Evolutionary conservation across 2,888 invertebrate genomes (phyloP), one percentile per base, ranked within the genome.

Genomic region (Drosophila peninsularis): DNA sequence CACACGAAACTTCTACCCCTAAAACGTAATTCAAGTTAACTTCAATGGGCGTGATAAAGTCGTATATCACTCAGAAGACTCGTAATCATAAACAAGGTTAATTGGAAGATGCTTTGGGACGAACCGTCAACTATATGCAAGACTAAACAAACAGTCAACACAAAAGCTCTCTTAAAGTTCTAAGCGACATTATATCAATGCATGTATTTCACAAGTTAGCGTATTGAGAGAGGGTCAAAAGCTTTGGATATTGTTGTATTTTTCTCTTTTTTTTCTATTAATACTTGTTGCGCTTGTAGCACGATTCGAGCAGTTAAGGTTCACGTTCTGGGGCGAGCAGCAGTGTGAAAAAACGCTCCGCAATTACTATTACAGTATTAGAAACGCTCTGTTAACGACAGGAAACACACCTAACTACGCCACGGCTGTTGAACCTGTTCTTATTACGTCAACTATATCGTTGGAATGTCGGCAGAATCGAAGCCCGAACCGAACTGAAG

Each of bases 401-500:
- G 17, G 14, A 14, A 57, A 39, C 34, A 52, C 42, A 52, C 14
- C 37, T 44, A 52, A n/a, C 37, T 44, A 21, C 56, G 67, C 21
- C 41, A 14, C 52, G 17, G 39, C 10, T 7, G 36, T 30, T 19
- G 27, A 41, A 24, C 30, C 5, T 11, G 13, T 30, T 37, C n/a
- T 41, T 34, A 45, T 19, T 39, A 19, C 5, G n/a, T 41, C 17
- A 55, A 62, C 30, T 24, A 41, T 19, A 21, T 30, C 32, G 5
- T 42, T 9, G 62, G 44, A 37, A 77, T 72, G 77, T 27, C 47
- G 4, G 11, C 13, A 13, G 47, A 47, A 14, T 39, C 58, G 10
- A 53, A 60, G n/a, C 6, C 44, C 14, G 60, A 70, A n/a, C 21
- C 30, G 61, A 71, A 0, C 53, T 86, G 0, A 62, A 71, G 21